Evolutionary conservation across 2,113 vertebrate genomes (phyloP), one percentile per base, ranked within the genome.

Genomic region (Ictalurus punctatus): DNA sequence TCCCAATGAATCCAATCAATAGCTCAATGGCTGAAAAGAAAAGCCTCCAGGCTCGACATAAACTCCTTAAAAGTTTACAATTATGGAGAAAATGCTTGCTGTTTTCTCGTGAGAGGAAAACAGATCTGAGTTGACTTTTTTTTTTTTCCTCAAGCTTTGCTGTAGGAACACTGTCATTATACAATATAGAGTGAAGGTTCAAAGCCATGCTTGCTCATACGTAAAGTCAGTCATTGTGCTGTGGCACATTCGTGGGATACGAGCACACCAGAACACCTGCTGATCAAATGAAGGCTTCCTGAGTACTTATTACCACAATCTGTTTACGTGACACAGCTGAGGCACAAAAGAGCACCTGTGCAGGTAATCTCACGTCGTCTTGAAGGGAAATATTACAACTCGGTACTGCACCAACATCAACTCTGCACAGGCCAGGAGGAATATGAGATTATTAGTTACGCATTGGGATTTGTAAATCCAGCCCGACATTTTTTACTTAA

Each of bases 11-110:
- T 48, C 65, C 67, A 82, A 80, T 87, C 87, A 40, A 90, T 87
- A 73, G 16, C 48, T 84, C 25, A 71, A 63, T 58, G 71, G 27
- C 30, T 69, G 59, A 80, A 83, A 40, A 23, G 44, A 84, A 65
- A 67, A 59, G 52, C 40, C 90, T 59, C 9, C 44, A 34, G 87
- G 90, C 37, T 90, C 37, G 34, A 2, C 61, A 30, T 80, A 71
- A 84, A 58, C 30, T 80, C n/a, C 30, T 37, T 85, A n/a, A 86
- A 87, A 79, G 48, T 81, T 54, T 84, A 19, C 71, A 79, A 63
- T 89, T 89, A 89, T 80, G 30, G 52, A 83, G 86, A 65, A 87
- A 90, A 71, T 19, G 54, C 59, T 89, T 61, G 61, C 21, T 89
- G 79, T 78, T 56, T 61, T 48, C 48, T 85, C 58, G 61, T 40